These are phyloP conservation scores for Periophthalmodon schlosseri DNA, from an alignment of 2,113 vertebrate genomes.

Conservation along the genomic window DNA sequence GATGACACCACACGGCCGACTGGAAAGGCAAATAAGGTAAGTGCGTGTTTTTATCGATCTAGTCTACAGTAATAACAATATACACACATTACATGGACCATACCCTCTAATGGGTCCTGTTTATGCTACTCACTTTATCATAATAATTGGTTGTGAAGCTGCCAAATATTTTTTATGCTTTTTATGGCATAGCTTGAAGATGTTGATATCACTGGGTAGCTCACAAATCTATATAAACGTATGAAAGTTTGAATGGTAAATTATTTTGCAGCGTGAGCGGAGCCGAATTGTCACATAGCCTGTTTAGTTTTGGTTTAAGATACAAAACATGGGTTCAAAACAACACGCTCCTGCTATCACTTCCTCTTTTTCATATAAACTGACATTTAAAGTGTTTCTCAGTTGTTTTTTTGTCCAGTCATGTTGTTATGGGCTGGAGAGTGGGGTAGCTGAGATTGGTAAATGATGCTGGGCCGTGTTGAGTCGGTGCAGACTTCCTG, in stretches of 20 bases:
- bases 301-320: not conserved
- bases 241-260: too few species aligned
- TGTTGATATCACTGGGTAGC: too few species aligned
- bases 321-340: not conserved
- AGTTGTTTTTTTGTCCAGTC: not conserved
- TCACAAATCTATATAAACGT: too few species aligned
- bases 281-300: too few species aligned
- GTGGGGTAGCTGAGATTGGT: conserved; percentile 50
- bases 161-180: not conserved
- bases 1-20: not conserved
- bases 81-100: not conserved
- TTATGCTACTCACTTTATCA: not conserved
- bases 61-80: not conserved
- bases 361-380: not conserved
- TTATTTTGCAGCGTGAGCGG: too few species aligned
- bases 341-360: not conserved
- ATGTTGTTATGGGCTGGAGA: conserved; percentile 1
- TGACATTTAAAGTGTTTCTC: not conserved
- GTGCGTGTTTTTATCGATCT: conserved; percentile 2
- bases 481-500: conserved; percentile 66
- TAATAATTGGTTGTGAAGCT: not conserved
- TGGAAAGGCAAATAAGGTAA: conserved; percentile 40
- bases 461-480: conserved; percentile 15
- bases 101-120: not conserved
- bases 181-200: too few species aligned